phyloP scores from a whole-genome alignment of 2,888 invertebrate species.

The Petrolisthes manimaculis region DNA sequence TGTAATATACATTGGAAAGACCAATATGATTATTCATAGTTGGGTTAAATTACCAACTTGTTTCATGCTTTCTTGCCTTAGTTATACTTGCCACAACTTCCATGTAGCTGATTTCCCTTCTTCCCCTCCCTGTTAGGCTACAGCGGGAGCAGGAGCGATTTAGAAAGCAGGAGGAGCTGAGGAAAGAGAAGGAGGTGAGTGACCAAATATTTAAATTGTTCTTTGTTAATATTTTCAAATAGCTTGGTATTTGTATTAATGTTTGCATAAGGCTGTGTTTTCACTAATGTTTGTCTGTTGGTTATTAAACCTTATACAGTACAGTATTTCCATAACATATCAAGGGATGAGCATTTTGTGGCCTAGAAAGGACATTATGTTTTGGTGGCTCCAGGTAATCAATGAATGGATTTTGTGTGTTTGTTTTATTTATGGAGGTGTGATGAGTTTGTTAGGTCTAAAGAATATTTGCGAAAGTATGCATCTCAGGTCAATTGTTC shows the following conservation, averaged over 20 bases:
- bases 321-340: background rate
- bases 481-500: no score
- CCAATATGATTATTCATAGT: no score
- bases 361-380: background rate
- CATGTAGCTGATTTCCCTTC: background rate
- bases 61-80: slow-evolving; percentile 3
- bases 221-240: background rate
- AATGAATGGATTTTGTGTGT: no score
- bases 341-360: background rate
- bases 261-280: background rate
- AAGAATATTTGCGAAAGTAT: no score
- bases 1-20: no score
- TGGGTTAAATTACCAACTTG: background rate
- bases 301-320: background rate
- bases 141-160: slow-evolving; percentile 67
- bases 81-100: background rate
- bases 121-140: slow-evolving; percentile 41
- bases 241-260: background rate
- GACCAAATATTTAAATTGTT: background rate
- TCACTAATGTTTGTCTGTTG: background rate
- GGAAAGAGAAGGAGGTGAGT: slow-evolving; percentile 68
- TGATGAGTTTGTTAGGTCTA: no score
- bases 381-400: no score
- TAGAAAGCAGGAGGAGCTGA: slow-evolving; percentile 67
- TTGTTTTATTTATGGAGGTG: no score